phyloP scores from a whole-genome alignment of 2,797 vertebrate species.

The Bovichtus diacanthus region DNA sequence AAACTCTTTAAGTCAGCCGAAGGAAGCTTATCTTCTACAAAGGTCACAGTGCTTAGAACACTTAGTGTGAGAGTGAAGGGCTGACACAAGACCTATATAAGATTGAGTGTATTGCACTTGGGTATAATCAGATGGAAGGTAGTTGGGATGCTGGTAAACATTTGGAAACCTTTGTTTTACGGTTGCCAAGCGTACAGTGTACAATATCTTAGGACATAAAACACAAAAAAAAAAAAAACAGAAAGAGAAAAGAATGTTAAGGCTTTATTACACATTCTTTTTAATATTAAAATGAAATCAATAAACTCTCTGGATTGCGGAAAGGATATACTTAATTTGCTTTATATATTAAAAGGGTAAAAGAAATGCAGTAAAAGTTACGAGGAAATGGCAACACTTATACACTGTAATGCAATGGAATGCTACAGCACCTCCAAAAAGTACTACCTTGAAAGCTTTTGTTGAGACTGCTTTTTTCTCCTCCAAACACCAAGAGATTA shows the following conservation, averaged over 20 bases:
- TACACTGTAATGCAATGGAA: not conserved
- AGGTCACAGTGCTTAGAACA: constrained; percentile 82
- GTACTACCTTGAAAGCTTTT: constrained; percentile 34
- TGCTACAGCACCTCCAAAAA: not conserved
- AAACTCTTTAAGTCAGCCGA: constrained; percentile 77
- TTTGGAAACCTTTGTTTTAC: constrained; percentile 28
- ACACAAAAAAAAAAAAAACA: constrained; percentile 8
- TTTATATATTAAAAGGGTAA: not conserved
- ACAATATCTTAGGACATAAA: constrained; percentile 3
- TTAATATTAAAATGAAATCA: not conserved
- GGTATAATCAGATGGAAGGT: constrained; percentile 35
- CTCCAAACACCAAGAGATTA: constrained; percentile 28
- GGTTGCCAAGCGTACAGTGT: not conserved
- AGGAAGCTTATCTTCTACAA: constrained; percentile 81
- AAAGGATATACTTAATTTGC: not conserved
- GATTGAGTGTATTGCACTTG: constrained; percentile 54
- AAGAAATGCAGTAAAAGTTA: not conserved
- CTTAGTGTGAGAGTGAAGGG: constrained; percentile 74
- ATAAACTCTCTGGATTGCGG: not conserved
- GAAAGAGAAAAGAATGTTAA: constrained; percentile 6
- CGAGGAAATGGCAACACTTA: not conserved
- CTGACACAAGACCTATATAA: constrained; percentile 61
- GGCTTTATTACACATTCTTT: no score
- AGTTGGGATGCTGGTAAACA: constrained; percentile 23
- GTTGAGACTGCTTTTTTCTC: constrained; percentile 20